Evolutionary conservation across 1,140 invertebrate species (phyloP).

Genomic region (Camponotus pennsylvanicus): DNA sequence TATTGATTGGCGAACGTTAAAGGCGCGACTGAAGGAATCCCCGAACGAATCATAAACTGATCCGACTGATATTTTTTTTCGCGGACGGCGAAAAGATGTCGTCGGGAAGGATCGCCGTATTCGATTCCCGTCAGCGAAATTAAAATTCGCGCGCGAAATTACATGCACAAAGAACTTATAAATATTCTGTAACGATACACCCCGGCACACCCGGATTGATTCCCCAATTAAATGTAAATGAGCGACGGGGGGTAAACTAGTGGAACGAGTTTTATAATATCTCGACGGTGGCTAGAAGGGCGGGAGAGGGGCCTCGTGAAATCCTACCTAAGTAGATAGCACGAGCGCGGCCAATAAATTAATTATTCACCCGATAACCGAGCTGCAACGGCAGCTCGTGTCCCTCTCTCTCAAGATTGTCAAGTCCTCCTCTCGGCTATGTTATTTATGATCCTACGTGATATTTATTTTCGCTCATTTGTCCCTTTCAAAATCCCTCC

Average conservation of each 20-base stretch:
- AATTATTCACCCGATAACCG: conserved; percentile 66
- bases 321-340: conserved; percentile 60
- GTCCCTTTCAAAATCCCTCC: conserved; percentile 67
- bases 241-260: conserved; percentile 56
- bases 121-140: conserved; percentile 57
- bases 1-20: conserved; percentile 66
- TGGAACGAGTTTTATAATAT: conserved; percentile 71
- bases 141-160: conserved; percentile 63
- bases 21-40: conserved; percentile 37
- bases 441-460: conserved; percentile 77
- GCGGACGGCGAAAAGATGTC: conserved; percentile 38
- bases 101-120: conserved; percentile 57
- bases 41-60: background rate
- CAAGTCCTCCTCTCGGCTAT: conserved; percentile 51
- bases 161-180: conserved; percentile 69
- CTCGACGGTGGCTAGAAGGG: conserved; percentile 30
- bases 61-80: background rate
- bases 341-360: conserved; percentile 71
- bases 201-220: conserved; percentile 69
- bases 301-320: conserved; percentile 42
- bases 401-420: conserved; percentile 27
- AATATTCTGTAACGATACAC: conserved; percentile 75
- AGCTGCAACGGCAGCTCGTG: conserved; percentile 16
- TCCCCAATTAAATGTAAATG: conserved; percentile 77
- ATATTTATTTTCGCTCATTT: conserved; percentile 82